Conservation (phyloP, 2,113 vertebrate genomes). For the Gopherus flavomarginatus region DNA sequence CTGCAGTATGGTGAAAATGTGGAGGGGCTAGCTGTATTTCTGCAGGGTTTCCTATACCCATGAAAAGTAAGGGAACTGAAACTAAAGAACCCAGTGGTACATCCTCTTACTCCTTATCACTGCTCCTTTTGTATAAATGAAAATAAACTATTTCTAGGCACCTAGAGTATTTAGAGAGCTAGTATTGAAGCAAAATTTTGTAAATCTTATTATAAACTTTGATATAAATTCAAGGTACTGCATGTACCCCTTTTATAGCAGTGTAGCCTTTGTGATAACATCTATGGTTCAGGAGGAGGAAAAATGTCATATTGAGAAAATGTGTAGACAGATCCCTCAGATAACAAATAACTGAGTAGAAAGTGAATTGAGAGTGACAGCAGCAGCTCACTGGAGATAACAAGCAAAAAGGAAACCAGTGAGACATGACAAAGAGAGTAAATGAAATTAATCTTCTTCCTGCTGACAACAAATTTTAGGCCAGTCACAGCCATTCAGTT, state of each 20-base stretch:
- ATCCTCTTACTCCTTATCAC: conserved; percentile 28
- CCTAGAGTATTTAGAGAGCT: background rate
- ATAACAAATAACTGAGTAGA: conserved; percentile 71
- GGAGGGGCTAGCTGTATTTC: background rate
- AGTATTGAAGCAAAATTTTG: background rate
- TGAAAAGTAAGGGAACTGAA: background rate
- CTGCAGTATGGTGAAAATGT: background rate
- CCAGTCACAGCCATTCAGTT: conserved; percentile 34
- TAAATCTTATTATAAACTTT: background rate
- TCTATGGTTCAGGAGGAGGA: background rate
- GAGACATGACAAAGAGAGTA: conserved; percentile 77
- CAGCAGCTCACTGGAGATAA: conserved; percentile 74
- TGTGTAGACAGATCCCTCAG: conserved; percentile 54
- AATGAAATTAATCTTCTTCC: conserved; percentile 80
- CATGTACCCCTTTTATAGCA: background rate
- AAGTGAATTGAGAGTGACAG: conserved; percentile 76
- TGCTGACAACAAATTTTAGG: conserved; percentile 75
- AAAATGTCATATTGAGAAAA: conserved; percentile 55
- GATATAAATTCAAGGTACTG: background rate
- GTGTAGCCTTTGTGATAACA: conserved; percentile 17
- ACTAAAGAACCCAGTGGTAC: conserved; percentile 4
- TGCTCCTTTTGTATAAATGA: conserved; percentile 13
- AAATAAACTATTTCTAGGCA: background rate
- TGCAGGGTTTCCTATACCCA: background rate
- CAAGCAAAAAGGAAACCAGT: conserved; percentile 72